A percentile compares a stretch with the other conserved stretches of the same genome.
Conservation (phyloP, 2,888 invertebrate genomes). For the Hermaeophaga mercurialis region DNA sequence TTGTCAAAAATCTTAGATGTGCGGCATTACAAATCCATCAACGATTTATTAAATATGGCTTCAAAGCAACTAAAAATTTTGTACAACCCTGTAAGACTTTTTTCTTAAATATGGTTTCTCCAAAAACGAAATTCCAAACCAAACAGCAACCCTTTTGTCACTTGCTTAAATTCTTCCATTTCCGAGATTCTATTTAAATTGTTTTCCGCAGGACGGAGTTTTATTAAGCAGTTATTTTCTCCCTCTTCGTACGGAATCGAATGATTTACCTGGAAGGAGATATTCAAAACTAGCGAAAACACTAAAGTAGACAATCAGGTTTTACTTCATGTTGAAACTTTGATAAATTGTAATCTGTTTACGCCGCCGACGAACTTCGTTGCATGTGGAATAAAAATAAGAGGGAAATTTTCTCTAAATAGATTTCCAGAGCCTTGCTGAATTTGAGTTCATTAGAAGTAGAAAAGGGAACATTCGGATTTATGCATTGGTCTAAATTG, state of each 20-base stretch:
- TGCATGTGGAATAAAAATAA: neutral
- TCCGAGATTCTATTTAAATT: neutral
- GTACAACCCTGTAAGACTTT: no score
- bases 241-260: neutral
- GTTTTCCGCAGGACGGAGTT: neutral
- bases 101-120: no score
- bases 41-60: no score
- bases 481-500: no score
- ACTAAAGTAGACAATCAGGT: constrained; percentile 1
- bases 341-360: constrained; percentile 1
- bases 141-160: no score
- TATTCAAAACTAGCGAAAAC: neutral
- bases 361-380: neutral
- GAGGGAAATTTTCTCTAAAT: neutral
- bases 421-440: neutral
- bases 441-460: no score
- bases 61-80: no score
- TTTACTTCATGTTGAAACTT: neutral
- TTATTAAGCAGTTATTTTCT: neutral
- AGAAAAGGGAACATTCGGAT: no score
- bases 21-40: no score
- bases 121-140: no score
- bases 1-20: no score
- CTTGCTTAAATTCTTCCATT: neutral
- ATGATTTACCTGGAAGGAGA: neutral